phyloP scores from a whole-genome alignment of 2,888 invertebrate species.

The Dasypogon diadema region DNA sequence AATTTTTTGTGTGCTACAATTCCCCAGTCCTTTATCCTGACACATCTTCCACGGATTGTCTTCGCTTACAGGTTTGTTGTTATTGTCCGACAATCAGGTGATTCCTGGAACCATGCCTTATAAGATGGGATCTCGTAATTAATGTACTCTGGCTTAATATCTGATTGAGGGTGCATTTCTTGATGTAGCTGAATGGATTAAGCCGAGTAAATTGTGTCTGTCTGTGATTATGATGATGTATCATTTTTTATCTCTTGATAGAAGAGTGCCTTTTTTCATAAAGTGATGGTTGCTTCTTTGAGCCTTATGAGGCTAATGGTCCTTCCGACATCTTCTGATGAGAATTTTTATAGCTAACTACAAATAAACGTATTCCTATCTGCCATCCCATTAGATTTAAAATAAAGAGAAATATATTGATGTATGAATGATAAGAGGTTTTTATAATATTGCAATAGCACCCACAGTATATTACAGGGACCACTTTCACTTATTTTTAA shows the following conservation, averaged over 20 bases:
- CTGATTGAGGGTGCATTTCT: conserved; percentile 29
- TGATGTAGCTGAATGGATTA: conserved; percentile 33
- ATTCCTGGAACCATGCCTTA: conserved; percentile 9
- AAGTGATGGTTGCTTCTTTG: conserved; percentile 13
- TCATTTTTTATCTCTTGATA: neutral
- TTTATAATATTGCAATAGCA: too few relatives aligned
- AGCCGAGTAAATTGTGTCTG: neutral
- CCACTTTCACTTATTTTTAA: too few relatives aligned
- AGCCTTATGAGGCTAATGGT: conserved; percentile 37
- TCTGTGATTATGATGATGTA: conserved; percentile 31
- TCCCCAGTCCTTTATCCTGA: neutral
- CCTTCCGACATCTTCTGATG: too few relatives aligned
- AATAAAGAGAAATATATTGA: too few relatives aligned
- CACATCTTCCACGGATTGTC: neutral
- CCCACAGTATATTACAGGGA: too few relatives aligned
- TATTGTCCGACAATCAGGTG: conserved; percentile 30
- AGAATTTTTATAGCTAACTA: too few relatives aligned
- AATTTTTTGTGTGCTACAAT: neutral
- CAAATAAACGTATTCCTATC: too few relatives aligned
- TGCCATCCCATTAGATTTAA: too few relatives aligned
- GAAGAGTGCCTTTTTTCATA: neutral
- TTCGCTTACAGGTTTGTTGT: conserved; percentile 1
- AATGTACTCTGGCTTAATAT: conserved; percentile 22
- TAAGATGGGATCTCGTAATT: conserved; percentile 28
- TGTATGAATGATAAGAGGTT: too few relatives aligned